phyloP scores from a whole-genome alignment of 2,888 invertebrate species.

The Melipona beecheii region DNA sequence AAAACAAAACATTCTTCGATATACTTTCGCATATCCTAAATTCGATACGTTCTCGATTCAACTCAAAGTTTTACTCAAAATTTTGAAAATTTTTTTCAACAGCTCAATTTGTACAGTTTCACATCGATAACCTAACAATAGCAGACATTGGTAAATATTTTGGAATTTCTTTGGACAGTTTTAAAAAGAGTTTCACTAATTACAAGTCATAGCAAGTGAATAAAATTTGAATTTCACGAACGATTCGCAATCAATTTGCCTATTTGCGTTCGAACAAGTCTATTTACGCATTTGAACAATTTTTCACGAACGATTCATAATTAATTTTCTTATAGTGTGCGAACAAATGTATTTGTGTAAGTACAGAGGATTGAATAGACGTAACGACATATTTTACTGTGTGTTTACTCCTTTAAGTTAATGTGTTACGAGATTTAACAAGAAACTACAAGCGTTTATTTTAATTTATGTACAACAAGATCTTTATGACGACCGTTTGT shows the following conservation, averaged over 20 bases:
- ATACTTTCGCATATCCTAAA: no score
- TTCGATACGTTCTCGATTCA: no score
- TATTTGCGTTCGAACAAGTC: neutral
- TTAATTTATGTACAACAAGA: no score
- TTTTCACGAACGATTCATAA: neutral
- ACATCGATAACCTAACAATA: neutral
- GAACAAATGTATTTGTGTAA: neutral
- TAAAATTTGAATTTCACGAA: neutral
- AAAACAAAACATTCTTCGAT: no score
- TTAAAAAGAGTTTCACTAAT: neutral
- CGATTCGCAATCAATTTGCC: neutral
- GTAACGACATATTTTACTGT: neutral
- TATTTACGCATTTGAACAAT: neutral
- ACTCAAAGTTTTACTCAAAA: neutral
- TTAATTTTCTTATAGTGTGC: neutral
- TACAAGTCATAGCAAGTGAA: neutral
- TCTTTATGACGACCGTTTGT: no score
- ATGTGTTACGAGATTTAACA: no score
- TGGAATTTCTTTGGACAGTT: neutral
- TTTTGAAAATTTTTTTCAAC: neutral
- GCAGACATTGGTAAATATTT: neutral
- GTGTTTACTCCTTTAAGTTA: no score
- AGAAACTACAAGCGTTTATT: no score
- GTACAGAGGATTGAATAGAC: neutral
- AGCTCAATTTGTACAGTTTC: neutral